Conservation (phyloP, 2,888 invertebrate species). For the Cheiracanthium punctorium region DNA sequence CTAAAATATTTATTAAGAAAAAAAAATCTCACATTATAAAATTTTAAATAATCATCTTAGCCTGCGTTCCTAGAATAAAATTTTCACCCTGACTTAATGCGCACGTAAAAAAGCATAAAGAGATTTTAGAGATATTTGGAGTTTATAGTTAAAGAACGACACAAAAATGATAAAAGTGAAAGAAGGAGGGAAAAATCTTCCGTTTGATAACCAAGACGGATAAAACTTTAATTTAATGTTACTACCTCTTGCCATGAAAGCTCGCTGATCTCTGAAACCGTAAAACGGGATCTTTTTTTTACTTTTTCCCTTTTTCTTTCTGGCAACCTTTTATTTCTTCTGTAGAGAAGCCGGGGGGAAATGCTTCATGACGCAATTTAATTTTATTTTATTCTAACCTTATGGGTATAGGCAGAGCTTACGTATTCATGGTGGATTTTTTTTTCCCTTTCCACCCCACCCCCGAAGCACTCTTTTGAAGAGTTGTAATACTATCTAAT, state of each 20-base stretch:
- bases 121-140: neutral
- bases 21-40: neutral
- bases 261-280: slow-evolving; percentile 33
- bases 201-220: slow-evolving; percentile 37
- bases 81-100: neutral
- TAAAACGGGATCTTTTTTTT: slow-evolving; percentile 52
- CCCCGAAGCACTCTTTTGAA: neutral
- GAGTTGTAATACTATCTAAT: slow-evolving; percentile 30
- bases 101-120: neutral
- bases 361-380: slow-evolving; percentile 43
- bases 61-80: neutral
- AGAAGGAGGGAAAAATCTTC: neutral
- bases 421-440: slow-evolving; percentile 12
- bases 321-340: slow-evolving; percentile 31
- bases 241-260: slow-evolving; percentile 11
- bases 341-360: neutral
- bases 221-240: slow-evolving; percentile 67
- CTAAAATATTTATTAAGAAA: neutral
- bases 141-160: neutral
- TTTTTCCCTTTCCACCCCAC: slow-evolving; percentile 9
- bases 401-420: slow-evolving; percentile 18
- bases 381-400: slow-evolving; percentile 31
- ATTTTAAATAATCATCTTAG: neutral
- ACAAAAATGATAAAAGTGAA: neutral
- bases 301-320: slow-evolving; percentile 1